These are phyloP conservation scores for Ligdia adustata DNA, from an alignment of 2,888 invertebrate species.

Conservation along the genomic window DNA sequence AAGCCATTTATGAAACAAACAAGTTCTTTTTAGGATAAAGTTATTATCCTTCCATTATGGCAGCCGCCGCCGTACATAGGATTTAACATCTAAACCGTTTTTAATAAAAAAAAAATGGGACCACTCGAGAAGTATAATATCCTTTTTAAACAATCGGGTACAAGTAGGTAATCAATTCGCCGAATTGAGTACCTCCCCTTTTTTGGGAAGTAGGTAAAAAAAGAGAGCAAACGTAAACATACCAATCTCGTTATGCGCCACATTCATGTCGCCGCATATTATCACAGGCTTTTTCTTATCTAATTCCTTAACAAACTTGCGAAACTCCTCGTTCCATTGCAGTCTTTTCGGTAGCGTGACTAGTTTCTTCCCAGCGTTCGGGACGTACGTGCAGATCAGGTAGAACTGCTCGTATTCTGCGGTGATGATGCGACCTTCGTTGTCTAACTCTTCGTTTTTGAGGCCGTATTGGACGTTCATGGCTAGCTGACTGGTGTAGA, in stretches of 20 bases:
- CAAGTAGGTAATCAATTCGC: too few relatives aligned
- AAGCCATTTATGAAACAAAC: too few relatives aligned
- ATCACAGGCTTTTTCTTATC: constrained; percentile 97
- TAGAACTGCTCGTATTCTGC: constrained; percentile 97
- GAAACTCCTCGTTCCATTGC: constrained; percentile 95
- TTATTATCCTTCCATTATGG: too few relatives aligned
- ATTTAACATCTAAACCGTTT: too few relatives aligned
- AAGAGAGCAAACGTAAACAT: constrained; percentile 34
- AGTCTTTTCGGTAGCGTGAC: constrained; percentile 94
- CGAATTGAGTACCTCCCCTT: too few relatives aligned
- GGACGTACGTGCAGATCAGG: constrained; percentile 95
- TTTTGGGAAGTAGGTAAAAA: too few relatives aligned
- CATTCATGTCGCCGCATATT: constrained; percentile 98
- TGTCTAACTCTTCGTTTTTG: constrained; percentile 88
- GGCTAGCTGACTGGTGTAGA: constrained; percentile 93
- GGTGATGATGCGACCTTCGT: constrained; percentile 94
- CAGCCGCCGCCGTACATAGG: too few relatives aligned
- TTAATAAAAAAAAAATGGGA: too few relatives aligned
- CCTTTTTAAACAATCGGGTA: too few relatives aligned
- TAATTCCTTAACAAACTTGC: constrained; percentile 89
- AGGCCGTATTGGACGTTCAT: constrained; percentile 93
- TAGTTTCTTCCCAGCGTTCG: constrained; percentile 95
- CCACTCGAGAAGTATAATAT: too few relatives aligned
- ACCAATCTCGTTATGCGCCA: constrained; percentile 97
- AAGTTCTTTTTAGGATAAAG: too few relatives aligned